A percentile compares a stretch with the other conserved stretches of the same genome.
These are phyloP conservation scores for Papilio dardanus DNA, from an alignment of 1,140 invertebrate species.

Conservation along the genomic window DNA sequence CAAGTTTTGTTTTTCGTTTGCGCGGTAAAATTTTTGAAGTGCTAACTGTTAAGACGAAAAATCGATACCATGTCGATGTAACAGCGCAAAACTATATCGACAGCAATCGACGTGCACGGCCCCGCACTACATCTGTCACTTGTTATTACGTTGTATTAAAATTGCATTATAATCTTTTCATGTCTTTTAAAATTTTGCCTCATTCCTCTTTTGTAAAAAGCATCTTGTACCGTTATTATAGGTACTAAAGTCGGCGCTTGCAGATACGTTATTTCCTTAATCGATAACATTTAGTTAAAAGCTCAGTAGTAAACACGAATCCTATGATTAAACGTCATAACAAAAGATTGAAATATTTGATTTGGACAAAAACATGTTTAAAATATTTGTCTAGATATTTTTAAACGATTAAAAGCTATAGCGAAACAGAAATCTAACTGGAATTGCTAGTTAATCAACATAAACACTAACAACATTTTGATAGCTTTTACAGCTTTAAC, in stretches of 20 bases:
- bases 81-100: no score
- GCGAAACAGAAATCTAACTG: constrained; percentile 26
- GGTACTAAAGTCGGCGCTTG: not conserved
- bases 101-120: no score
- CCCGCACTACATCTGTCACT: no score
- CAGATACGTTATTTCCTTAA: not conserved
- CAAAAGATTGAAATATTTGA: not conserved
- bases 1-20: no score
- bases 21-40: not conserved
- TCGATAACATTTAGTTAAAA: not conserved
- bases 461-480: constrained; percentile 31
- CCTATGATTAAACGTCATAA: not conserved
- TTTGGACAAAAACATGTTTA: constrained; percentile 1
- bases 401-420: not conserved
- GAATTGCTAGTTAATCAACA: constrained; percentile 12
- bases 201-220: not conserved
- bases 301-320: not conserved
- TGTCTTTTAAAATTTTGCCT: no score
- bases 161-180: no score
- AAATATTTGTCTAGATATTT: not conserved
- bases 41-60: no score
- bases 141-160: no score
- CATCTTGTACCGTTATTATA: not conserved
- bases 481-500: constrained; percentile 20
- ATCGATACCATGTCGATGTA: no score